These are phyloP conservation scores for Melanotus villosus DNA, from an alignment of 2,888 invertebrate genomes.

Conservation along the genomic window DNA sequence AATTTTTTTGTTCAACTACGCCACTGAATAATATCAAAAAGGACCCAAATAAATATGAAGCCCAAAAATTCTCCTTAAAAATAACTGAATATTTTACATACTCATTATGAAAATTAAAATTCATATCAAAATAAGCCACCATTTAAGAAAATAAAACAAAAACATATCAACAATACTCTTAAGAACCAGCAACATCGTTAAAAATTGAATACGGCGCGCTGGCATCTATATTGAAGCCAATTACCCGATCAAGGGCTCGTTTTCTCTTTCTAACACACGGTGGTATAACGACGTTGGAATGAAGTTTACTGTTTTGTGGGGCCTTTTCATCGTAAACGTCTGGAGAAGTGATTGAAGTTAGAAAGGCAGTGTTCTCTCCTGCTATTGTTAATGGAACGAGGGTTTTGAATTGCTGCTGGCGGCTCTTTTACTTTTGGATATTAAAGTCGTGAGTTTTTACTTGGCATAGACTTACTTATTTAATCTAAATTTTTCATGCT, in stretches of 20 bases:
- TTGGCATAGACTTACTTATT: not conserved
- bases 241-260: constrained; percentile 44
- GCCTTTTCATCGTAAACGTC: constrained; percentile 45
- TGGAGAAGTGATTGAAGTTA: constrained; percentile 45
- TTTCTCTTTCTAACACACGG: constrained; percentile 22
- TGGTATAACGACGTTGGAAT: constrained; percentile 1
- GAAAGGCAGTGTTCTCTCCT: constrained; percentile 32
- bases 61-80: too few species aligned
- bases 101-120: constrained; percentile 45
- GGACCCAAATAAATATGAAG: too few species aligned
- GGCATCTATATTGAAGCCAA: constrained; percentile 52
- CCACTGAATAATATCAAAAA: too few species aligned
- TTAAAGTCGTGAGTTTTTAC: not conserved
- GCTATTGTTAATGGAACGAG: constrained; percentile 27
- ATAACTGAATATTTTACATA: not conserved
- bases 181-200: constrained; percentile 48
- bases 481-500: not conserved
- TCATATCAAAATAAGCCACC: constrained; percentile 44
- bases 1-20: too few species aligned
- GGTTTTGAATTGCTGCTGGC: constrained; percentile 22
- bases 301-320: constrained; percentile 35
- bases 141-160: constrained; percentile 40
- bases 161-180: constrained; percentile 34
- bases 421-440: constrained; percentile 20
- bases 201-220: constrained; percentile 48